Evolutionary conservation across 2,797 vertebrate species (phyloP), one percentile per base, ranked within the genome.

Genomic region (Cyprinodon diabolis): DNA sequence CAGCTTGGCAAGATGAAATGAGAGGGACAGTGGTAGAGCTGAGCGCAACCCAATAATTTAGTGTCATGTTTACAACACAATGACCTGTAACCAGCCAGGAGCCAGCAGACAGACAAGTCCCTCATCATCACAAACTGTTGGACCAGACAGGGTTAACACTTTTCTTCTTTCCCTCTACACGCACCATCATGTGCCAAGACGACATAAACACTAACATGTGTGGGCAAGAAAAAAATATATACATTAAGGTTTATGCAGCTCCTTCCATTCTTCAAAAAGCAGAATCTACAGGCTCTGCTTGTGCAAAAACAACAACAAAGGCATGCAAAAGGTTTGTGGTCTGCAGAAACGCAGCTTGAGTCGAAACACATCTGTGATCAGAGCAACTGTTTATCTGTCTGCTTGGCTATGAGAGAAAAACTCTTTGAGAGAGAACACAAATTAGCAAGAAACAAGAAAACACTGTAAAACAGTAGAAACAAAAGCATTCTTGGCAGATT

Each of bases 21-120:
- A 91, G 84, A 91, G 86, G 79, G 83, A 80, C 84, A 89, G 75
- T 75, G 82, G 85, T 37, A 81, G 78, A 76, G 84, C 76, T 83
- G 79, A 80, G 82, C 74, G 83, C 84, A 85, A 80, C 89, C 89
- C 86, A 93, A 79, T 94, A 91, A 93, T 95, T 94, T 92, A 74
- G 90, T 82, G 77, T 66, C 78, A 80, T 90, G 89, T 94, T 92
- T 92, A 93, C 85, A 84, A 83, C 77, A 72, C 77, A 80, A 69
- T 90, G 87, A 92, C 90, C 84, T 74, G 78, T 75, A 83, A 89
- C 89, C 93, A 92, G 84, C 66, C 84, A 79, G 82, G 75, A 91
- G 86, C 79, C 78, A 82, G 80, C 78, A 87, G 80, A 89, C 86
- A 84, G 60, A 82, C n/a, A 75, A 68, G 69, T 68, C 77, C 76